Percentiles rank a stretch among this genome's conserved stretches.
These are phyloP conservation scores for Ranitomeya imitator DNA, from an alignment of 2,113 vertebrate species.

Conservation along the genomic window DNA sequence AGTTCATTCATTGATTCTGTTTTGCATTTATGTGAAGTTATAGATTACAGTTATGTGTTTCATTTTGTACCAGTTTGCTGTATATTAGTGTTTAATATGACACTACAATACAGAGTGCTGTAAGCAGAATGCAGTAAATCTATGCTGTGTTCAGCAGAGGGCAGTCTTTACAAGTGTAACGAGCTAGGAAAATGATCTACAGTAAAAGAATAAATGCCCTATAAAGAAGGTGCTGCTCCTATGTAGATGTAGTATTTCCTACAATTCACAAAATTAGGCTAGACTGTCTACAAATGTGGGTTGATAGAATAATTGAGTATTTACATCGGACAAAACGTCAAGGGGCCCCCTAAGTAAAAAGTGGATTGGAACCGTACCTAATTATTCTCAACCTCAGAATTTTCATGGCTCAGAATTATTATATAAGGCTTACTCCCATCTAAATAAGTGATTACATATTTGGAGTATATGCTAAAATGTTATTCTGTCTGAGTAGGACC, in stretches of 20 bases:
- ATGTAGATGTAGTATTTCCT: neutral
- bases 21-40: neutral
- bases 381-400: neutral
- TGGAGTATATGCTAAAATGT: neutral
- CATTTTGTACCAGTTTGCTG: too few species aligned
- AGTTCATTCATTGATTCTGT: neutral
- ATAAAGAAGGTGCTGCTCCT: neutral
- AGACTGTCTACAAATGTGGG: neutral
- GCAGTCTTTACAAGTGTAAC: constrained; percentile 45
- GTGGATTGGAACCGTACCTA: neutral
- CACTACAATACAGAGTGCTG: neutral
- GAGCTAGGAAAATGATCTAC: neutral
- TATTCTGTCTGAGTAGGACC: neutral
- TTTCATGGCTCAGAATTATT: neutral
- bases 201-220: neutral
- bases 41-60: too few species aligned
- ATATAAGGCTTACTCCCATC: neutral
- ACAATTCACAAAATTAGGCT: neutral
- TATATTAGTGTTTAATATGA: neutral
- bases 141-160: constrained; percentile 39
- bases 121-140: neutral
- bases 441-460: neutral
- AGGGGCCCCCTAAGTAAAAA: neutral
- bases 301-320: neutral
- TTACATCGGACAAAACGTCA: neutral